Evolutionary conservation across 2,797 vertebrate genomes (phyloP), one percentile per base, ranked within the genome.

Genomic region (Scomberomorus guttatus): DNA sequence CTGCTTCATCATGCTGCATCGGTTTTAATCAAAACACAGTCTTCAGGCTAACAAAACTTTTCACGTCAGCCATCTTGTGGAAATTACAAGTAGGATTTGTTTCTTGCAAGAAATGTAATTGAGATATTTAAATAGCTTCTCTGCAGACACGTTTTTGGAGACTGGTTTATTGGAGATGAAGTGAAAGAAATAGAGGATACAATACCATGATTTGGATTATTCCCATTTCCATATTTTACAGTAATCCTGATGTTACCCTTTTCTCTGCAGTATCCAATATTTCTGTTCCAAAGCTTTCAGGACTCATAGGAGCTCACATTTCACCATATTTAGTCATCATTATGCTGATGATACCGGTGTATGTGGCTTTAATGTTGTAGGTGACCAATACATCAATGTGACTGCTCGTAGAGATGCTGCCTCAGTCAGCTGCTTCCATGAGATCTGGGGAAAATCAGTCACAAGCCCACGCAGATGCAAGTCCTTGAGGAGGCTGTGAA

Each of bases 361-460:
- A 50, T 18, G 7, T 8, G 6, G 46, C 46, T 8, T 77, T 76
- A 7, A 69, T 74, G 50, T 70, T 1, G 12, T 12, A n/a, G 44
- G 34, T 52, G 56, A 73, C 63, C 8, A 60, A 32, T 52, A 65
- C 46, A 82, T 84, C 59, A 7, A 48, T 1, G 14, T 69, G 70
- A 67, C 42, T 13, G 15, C 44, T 75, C 20, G 13, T 60, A 65
- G 66, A 75, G 72, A 88, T 66, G 69, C 58, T 76, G 56, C 64
- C 55, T 62, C 71, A 58, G 54, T 83, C 72, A 83, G 77, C 64
- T 85, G 72, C 71, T 72, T 68, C 66, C 34, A 63, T 79, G 62
- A 82, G 81, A 71, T 85, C 87, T 87, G 78, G 59, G 58, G 59
- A 83, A 73, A 80, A 87, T 92, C 87, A 77, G 80, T 85, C 84